Evolutionary conservation across 2,113 vertebrate genomes (phyloP), one percentile per base, ranked within the genome.

Genomic region (Caloenas nicobarica): DNA sequence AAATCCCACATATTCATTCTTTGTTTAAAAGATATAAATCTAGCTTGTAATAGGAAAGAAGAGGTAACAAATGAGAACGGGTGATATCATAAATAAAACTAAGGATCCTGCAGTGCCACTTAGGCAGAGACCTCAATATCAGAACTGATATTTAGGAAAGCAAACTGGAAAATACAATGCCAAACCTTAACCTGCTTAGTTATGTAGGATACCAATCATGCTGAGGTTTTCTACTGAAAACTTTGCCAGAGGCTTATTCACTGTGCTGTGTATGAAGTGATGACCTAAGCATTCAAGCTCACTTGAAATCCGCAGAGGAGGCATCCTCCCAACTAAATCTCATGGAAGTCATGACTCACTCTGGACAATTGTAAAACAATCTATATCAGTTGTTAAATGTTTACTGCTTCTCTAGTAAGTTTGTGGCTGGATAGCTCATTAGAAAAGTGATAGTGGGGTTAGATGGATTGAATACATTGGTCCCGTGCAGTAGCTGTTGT

Each of bases 281-380:
- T 44, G 13, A 54, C 8, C 7, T 14, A 7, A 25, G 6, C 22
- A 4, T 28, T 83, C 29, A 44, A 85, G 21, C 6, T 40, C 13
- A 28, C 8, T 4, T 23, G 29, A 76, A 70, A 38, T 54, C 29
- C 36, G 87, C 25, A 61, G 46, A 61, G 31, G 6, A 77, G 3
- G 4, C 44, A 5, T 17, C 7, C 29, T 80, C 26, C 16, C 28
- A 31, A 19, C 14, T 24, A n/a, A 54, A 48, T 25, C 13, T 33
- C 24, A 12, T 10, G 24, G 57, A 90, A 69, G 4, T 69, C 38
- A 51, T 38, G 16, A 26, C 24, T 76, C 0, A 0, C 4, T 42
- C 5, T 10, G 11, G 16, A 18, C 11, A 64, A 56, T 3, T 16
- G 6, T 21, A 44, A 21, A 8, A 36, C 40, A 79, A 2, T 33